Base-by-base conservation (phyloP, 37 sponge, comb jelly and placozoan genomes). In the Amphimedon queenslandica region DNA sequence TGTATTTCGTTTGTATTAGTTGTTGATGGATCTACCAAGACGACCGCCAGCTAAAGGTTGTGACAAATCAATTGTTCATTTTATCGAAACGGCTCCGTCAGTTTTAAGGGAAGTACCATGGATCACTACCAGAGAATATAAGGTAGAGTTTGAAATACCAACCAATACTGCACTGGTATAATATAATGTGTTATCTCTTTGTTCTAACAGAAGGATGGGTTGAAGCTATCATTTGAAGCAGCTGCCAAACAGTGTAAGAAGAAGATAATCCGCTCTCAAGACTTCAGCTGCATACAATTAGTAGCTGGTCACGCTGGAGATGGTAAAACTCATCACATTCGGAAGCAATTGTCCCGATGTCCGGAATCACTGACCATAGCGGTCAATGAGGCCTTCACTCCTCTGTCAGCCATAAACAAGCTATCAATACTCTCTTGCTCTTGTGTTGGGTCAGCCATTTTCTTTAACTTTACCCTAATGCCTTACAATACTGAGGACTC, bases 321-420 rank as follows among this genome's bases (percentile, higher is more conserved):
- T 80, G 95, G 95, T 6, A 94, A 94, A 73, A 87, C 95, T 1
- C 95, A 94, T 58, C 91, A 91, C 76, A 94, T 94, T 51, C 73
- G 65, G 43, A 42, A 80, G 40, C 85, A 91, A 65, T 55, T 90
- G 40, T 24, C 53, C 28, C 65, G 70, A n/a, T 33, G 71, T 40
- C 36, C 39, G 24, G 40, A 18, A 33, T 40, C 51, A 25, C 67
- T 80, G 34, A 84, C 78, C 25, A 84, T 94, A 56, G 79, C 92
- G 23, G 75, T 94, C 69, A 89, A 91, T 40, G 95, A 94, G 41
- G 88, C 92, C 0, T 94, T 94, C 69, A 84, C 76, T 78, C 79
- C 79, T 32, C 70, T 75, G 1, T 80, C 42, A 30, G 77, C 88
- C 29, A 94, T 94, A 55, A 58, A 77, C 27, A 91, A 87, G 60